Base-by-base conservation (phyloP, 2,888 invertebrate species). In the Mechanitis messenoides region DNA sequence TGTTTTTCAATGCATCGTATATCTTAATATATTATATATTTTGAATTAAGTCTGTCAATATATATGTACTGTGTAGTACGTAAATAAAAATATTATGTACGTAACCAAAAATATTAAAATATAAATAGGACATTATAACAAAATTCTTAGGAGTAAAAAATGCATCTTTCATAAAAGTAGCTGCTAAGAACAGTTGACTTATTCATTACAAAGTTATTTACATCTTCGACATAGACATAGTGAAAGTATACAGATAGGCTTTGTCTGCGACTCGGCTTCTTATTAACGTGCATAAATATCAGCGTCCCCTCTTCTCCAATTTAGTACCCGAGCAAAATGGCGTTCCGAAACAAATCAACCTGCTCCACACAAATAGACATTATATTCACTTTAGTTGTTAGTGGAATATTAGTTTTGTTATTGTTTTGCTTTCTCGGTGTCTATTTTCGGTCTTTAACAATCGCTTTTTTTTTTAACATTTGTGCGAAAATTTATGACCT, bases 271-370 rank as follows among this genome's bases (percentile, higher is more conserved):
- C 71, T 68, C 72, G 74, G 79, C 75, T 81, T 80, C 83, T 86
- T 87, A 87, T 86, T 87, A 87, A 85, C 83, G 84, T 80, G 80
- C 87, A 86, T 87, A 87, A 87, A 87, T 86, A 87, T 85, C 81
- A 78, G 75, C 72, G 74, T 76, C 79, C 74, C 78, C 76, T 72
- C 76, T 79, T 77, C 71, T 74, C 77, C 77, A 81, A 81, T 82
- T 81, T 81, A 77, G 71, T 72, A 67, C 71, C 71, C 67, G 61
- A 59, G 65, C 73, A 72, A 75, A 74, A 74, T 77, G 75, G 72
- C 74, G 79, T 70, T 78, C 73, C 69, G 50, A 73, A 82, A 80
- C 80, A 83, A 83, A 84, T 83, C 82, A 83, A 81, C 80, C 74
- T 75, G 72, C 71, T 65, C 59, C 38, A 55, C 63, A 59, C 55